Conservation (phyloP, 2,888 invertebrate species). For the Lamellibrachia columna region DNA sequence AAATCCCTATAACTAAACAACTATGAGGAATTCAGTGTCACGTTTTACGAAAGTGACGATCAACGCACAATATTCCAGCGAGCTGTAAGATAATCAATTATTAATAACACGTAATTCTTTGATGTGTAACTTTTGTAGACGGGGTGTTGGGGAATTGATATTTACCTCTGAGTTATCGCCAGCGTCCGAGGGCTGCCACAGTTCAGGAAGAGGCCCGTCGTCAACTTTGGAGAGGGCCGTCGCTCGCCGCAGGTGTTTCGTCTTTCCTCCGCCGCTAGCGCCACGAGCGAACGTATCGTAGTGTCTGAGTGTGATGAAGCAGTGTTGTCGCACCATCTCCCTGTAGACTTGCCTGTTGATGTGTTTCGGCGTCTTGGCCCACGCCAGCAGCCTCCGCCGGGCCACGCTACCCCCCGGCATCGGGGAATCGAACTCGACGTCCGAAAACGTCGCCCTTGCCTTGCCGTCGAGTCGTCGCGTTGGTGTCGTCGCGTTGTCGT, state of each 20-base stretch:
- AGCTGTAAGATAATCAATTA: neutral
- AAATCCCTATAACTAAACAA: too few species aligned
- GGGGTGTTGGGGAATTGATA: neutral
- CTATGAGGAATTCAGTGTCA: too few species aligned
- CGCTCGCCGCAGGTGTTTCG: neutral
- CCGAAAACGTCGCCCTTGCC: neutral
- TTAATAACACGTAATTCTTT: neutral
- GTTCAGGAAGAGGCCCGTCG: neutral
- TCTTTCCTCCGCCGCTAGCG: neutral
- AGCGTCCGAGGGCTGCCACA: neutral
- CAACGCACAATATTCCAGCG: neutral
- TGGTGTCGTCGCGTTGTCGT: neutral
- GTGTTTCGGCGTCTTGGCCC: neutral
- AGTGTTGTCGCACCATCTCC: neutral
- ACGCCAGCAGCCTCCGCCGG: neutral
- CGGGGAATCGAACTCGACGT: neutral
- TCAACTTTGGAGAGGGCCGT: neutral
- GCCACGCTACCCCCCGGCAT: neutral
- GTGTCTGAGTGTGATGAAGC: neutral
- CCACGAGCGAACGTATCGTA: neutral
- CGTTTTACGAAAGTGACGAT: neutral
- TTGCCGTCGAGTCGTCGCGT: neutral
- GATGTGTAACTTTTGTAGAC: neutral
- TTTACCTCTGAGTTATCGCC: neutral
- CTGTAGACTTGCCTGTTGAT: neutral